Evolutionary conservation across 2,888 invertebrate genomes (phyloP), one percentile per base, ranked within the genome.

Genomic region (Oligia fasciuncula): DNA sequence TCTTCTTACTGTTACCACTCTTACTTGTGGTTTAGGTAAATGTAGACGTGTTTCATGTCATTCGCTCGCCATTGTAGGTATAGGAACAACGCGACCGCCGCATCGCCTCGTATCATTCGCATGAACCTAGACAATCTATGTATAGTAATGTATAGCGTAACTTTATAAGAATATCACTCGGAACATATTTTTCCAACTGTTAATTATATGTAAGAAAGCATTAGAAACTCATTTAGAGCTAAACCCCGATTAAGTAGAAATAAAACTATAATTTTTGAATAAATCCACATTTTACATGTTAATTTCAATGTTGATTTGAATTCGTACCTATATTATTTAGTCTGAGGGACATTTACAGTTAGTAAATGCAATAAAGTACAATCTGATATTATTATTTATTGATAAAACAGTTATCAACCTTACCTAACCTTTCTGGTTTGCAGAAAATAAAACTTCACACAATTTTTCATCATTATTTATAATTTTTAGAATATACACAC

Each of bases 131-230:
- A 91, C 91, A 92, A 84, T 90, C 89, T 92, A 92, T 90, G 89
- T 93, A 90, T 91, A 92, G 89, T 92, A 90, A 85, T 90, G 93
- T 94, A 93, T 94, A 94, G 93, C 83, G 87, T 93, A 91, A 92
- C 91, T 90, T 90, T 93, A 71, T 90, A 88, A 93, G 90, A 91
- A 94, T 94, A 94, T 95, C 93, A 93, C 92, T 94, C 82, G 90
- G 90, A 94, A 92, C 94, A 95, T 95, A 95, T 96, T 96, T 95
- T 96, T 96, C 94, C 95, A 96, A 87, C 93, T 93, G 93, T 93
- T 93, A 88, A 91, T 93, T 92, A 91, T 92, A 90, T 88, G 80
- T 91, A 92, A 90, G 90, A 69, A 85, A 76, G 79, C 90, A 88
- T 88, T 86, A 89, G 82, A 77, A 85, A 89, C 87, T 88, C 90